Evolutionary conservation across 2,888 invertebrate species (phyloP), one percentile per base, ranked within the genome.

Genomic region (Chalcosyrphus nemorum): DNA sequence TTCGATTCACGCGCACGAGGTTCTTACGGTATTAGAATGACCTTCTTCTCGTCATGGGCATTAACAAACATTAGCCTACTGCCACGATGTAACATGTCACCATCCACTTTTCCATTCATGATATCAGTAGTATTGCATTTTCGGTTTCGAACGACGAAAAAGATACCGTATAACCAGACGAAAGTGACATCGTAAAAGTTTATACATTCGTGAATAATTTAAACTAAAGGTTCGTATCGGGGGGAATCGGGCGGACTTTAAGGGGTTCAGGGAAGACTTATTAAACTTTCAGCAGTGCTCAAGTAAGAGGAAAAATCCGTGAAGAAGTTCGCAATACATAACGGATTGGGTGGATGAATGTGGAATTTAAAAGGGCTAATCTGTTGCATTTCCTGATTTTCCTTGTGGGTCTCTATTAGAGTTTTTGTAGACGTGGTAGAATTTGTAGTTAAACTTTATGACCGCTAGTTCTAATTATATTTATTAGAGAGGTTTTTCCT

Each of bases 131-230:
- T 43, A 57, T 45, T 71, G 71, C 71, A 59, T 35, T 57, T 71
- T 43, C 32, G 61, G 29, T 43, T 43, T 68, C 38, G 27, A 66
- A 17, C 27, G 29, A 21, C 5, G 29, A 41, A 2, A 7, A 17
- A 27, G 38, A 11, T 15, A 54, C 21, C 38, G 4, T 9, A 27
- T n/a, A 38, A 41, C 68, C 32, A 35, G 57, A 38, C 59, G 59
- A 47, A 71, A 57, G 71, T 71, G 71, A 50, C 13, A 7, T 52
- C 72, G 54, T 72, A 52, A 61, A 72, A 72, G 24, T 71, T 71
- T 71, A 71, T 72, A 57, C 32, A 41, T 54, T 72, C 52, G 61
- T 72, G 72, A 72, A 72, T 72, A 72, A 72, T 61, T 72, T 52
- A 72, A 63, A 21, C 27, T 61, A 43, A 63, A 63, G 61, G 72